Evolutionary conservation across 2,797 vertebrate genomes (phyloP).

Genomic region (Pempheris klunzingeri): DNA sequence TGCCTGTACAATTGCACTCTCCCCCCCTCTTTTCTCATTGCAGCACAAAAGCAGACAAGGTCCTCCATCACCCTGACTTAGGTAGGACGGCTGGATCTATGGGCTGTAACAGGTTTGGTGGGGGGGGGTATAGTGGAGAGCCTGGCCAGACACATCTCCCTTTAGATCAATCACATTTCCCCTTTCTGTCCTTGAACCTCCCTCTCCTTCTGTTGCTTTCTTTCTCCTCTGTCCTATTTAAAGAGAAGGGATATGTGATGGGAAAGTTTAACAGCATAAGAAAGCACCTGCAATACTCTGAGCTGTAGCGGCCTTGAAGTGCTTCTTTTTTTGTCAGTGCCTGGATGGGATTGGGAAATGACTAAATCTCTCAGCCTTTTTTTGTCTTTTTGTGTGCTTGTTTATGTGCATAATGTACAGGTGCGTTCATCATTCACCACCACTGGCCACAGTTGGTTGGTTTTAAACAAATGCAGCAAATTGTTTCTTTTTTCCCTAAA

Average conservation of each 20-base stretch:
- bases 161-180: constrained; percentile 84
- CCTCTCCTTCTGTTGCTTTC: constrained; percentile 61
- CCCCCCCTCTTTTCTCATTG: constrained; percentile 62
- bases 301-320: constrained; percentile 28
- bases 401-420: not conserved
- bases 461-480: constrained; percentile 4
- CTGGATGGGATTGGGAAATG: constrained; percentile 31
- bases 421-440: constrained; percentile 3
- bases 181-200: constrained; percentile 82
- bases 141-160: constrained; percentile 82
- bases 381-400: not conserved
- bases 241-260: constrained; percentile 66
- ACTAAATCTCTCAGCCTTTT: not conserved
- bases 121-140: constrained; percentile 66
- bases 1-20: constrained; percentile 60
- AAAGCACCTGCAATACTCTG: constrained; percentile 50
- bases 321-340: constrained; percentile 23
- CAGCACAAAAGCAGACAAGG: constrained; percentile 77
- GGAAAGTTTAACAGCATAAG: constrained; percentile 62
- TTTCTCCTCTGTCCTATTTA: constrained; percentile 74
- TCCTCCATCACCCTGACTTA: constrained; percentile 83
- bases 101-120: constrained; percentile 72
- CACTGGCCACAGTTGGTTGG: not conserved
- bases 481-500: not conserved
- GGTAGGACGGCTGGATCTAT: constrained; percentile 82